A percentile compares a stretch with the other conserved stretches of the same genome.
These are phyloP conservation scores for Caradrina kadenii DNA, from an alignment of 2,888 invertebrate species.

Conservation along the genomic window DNA sequence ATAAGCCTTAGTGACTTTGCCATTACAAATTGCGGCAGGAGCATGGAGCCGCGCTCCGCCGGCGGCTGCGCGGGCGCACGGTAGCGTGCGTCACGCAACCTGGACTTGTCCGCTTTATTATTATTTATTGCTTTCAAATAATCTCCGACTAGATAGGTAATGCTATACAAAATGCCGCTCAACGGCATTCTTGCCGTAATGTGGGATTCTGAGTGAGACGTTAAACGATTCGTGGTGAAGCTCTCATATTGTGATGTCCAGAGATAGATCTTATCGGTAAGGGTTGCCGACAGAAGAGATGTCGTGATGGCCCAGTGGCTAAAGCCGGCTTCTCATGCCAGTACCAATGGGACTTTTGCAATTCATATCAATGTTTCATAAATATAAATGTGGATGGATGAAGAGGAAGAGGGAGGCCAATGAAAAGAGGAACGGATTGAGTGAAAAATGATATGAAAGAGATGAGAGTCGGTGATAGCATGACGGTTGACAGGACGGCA, in stretches of 20 bases:
- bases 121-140: conserved; percentile 89
- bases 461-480: too few relatives aligned
- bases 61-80: conserved; percentile 60
- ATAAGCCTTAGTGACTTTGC: conserved; percentile 28
- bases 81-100: conserved; percentile 88
- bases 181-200: conserved; percentile 70
- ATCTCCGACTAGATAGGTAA: conserved; percentile 78
- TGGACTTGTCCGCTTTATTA: conserved; percentile 83
- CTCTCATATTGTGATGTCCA: conserved; percentile 51
- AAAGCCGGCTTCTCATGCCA: too few relatives aligned
- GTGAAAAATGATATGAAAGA: too few relatives aligned
- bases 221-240: conserved; percentile 56
- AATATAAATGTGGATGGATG: too few relatives aligned
- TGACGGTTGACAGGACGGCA: too few relatives aligned
- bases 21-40: conserved; percentile 52
- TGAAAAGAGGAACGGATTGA: too few relatives aligned
- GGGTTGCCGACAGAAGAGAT: conserved; percentile 30
- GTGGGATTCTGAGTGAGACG: conserved; percentile 69
- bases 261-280: conserved; percentile 40
- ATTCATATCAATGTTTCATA: too few relatives aligned
- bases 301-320: too few relatives aligned
- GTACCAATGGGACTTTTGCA: too few relatives aligned
- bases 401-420: too few relatives aligned
- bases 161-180: conserved; percentile 73
- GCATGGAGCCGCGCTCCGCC: conserved; percentile 49